phyloP scores from a whole-genome alignment of 2,888 invertebrate genomes.

The Chloroclystis v-ata region DNA sequence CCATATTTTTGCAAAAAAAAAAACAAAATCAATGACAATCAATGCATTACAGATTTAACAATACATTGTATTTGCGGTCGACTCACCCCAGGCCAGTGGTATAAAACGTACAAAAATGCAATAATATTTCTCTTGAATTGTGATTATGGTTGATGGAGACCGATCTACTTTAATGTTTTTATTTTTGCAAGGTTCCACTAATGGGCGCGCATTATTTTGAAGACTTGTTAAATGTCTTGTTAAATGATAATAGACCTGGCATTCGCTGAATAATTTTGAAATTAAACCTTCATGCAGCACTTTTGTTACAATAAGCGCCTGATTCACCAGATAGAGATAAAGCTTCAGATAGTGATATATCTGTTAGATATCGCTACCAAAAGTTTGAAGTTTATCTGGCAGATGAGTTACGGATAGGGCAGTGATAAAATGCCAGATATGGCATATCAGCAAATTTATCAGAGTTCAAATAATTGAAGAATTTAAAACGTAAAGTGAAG shows the following conservation, averaged over 20 bases:
- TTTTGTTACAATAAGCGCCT: not conserved
- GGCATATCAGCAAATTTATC: too few species aligned
- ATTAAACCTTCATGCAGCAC: too few species aligned
- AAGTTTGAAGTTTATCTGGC: too few species aligned
- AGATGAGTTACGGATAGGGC: too few species aligned
- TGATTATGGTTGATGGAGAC: conserved; percentile 42
- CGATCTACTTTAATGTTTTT: conserved; percentile 26
- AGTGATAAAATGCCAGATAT: too few species aligned
- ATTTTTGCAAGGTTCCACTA: conserved; percentile 9
- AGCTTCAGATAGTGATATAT: too few species aligned
- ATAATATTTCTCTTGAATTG: conserved; percentile 48
- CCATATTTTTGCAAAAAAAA: too few species aligned
- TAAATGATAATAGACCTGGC: not conserved
- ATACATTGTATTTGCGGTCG: conserved; percentile 6
- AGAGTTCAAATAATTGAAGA: too few species aligned
- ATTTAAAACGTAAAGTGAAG: too few species aligned
- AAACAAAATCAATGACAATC: too few species aligned
- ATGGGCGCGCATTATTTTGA: conserved; percentile 1
- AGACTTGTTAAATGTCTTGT: conserved; percentile 1
- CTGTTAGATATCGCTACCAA: too few species aligned
- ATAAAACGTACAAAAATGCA: conserved; percentile 52
- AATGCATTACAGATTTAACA: conserved; percentile 35
- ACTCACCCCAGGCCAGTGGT: conserved; percentile 40
- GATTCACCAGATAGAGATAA: too few species aligned
- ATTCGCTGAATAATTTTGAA: not conserved